Conservation (phyloP, 2,113 vertebrate genomes). For the Xiphophorus maculatus region DNA sequence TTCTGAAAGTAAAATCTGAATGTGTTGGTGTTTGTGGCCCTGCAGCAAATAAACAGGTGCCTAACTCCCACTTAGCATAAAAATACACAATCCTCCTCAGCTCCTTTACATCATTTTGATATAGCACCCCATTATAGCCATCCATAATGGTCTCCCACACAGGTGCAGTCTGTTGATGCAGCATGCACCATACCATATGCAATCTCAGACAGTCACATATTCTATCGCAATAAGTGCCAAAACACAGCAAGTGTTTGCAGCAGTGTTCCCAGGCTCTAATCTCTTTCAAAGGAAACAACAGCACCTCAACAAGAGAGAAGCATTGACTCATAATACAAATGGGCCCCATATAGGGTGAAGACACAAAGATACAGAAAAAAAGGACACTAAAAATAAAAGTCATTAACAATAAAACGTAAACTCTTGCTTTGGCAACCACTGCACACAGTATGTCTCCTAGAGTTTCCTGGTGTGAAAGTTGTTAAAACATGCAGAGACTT, state of each 20-base stretch:
- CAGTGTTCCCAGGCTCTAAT: constrained; percentile 29
- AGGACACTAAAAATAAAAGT: background rate
- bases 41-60: constrained; percentile 22
- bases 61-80: constrained; percentile 34
- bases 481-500: background rate
- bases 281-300: constrained; percentile 36
- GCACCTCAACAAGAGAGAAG: constrained; percentile 11
- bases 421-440: constrained; percentile 4
- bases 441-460: constrained; percentile 4
- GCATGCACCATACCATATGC: constrained; percentile 6
- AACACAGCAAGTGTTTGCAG: constrained; percentile 10
- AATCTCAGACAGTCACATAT: constrained; percentile 6
- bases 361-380: constrained; percentile 2
- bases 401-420: background rate
- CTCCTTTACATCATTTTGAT: constrained; percentile 18
- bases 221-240: constrained; percentile 12
- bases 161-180: constrained; percentile 13
- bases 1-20: constrained; percentile 24
- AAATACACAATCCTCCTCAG: constrained; percentile 24
- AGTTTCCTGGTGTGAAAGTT: background rate
- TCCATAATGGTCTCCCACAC: constrained; percentile 17
- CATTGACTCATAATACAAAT: constrained; percentile 37
- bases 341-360: background rate
- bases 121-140: constrained; percentile 20
- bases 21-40: constrained; percentile 32